Conservation (phyloP, 2,888 invertebrate species). For the Thymelicus sylvestris region DNA sequence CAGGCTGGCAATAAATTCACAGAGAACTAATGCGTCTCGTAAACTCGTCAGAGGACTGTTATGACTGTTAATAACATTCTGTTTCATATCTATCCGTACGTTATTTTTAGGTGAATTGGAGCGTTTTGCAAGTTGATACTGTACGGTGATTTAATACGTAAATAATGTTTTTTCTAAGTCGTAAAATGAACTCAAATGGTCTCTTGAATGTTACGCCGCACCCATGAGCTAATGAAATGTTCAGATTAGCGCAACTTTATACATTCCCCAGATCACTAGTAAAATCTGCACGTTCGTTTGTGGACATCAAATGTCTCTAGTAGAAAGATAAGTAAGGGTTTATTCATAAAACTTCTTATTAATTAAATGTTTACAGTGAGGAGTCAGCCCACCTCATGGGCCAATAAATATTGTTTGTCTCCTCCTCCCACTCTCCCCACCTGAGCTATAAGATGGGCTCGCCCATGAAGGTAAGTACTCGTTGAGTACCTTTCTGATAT, state of each 20-base stretch:
- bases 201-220: constrained; percentile 8
- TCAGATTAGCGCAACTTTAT: constrained; percentile 8
- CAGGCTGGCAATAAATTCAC: constrained; percentile 46
- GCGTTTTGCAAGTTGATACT: constrained; percentile 25
- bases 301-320: not conserved
- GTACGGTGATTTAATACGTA: constrained; percentile 25
- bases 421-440: too few species aligned
- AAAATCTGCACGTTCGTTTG: not conserved
- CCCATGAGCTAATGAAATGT: constrained; percentile 10
- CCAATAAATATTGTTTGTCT: too few species aligned
- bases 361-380: too few species aligned
- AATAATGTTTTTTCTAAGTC: constrained; percentile 21
- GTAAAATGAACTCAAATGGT: constrained; percentile 14
- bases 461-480: too few species aligned
- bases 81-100: constrained; percentile 33
- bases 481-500: too few species aligned
- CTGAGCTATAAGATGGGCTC: too few species aligned
- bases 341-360: too few species aligned
- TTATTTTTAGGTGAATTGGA: constrained; percentile 25
- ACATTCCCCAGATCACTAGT: constrained; percentile 1
- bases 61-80: constrained; percentile 41
- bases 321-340: not conserved
- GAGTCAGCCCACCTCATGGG: too few species aligned
- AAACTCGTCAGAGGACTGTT: constrained; percentile 40
- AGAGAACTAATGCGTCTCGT: constrained; percentile 43